Conservation (phyloP, 35 echinoderm and acorn worm genomes). For the Ophioderma brevispina region DNA sequence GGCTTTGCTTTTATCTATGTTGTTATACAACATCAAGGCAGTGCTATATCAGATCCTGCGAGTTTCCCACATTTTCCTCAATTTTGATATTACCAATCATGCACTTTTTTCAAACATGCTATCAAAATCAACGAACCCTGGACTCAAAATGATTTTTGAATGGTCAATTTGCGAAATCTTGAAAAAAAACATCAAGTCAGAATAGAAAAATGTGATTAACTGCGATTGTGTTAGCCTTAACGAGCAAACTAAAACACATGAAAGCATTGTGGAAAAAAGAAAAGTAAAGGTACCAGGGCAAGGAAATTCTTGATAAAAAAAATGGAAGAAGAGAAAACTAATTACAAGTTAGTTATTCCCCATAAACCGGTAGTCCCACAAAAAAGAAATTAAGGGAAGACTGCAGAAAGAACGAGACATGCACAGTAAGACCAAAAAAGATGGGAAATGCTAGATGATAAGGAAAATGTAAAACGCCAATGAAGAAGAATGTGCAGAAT, state of each 20-base stretch:
- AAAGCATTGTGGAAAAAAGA: background rate
- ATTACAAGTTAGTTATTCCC: background rate
- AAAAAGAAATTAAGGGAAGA: background rate
- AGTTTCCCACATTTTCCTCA: background rate
- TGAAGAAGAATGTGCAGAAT: background rate
- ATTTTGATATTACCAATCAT: background rate
- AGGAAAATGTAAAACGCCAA: background rate
- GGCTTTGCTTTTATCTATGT: background rate
- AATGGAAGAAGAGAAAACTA: background rate
- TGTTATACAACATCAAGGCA: background rate
- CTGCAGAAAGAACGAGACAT: background rate
- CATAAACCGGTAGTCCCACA: background rate
- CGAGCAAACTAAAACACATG: background rate
- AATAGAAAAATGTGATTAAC: background rate
- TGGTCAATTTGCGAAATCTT: no score
- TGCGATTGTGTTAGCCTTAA: background rate
- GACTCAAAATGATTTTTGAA: background rate
- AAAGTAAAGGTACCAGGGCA: background rate
- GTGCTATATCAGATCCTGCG: background rate
- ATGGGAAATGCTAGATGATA: no score
- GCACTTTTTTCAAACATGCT: background rate
- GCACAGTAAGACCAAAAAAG: background rate
- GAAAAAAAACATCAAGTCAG: conserved; percentile 2
- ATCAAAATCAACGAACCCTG: background rate
- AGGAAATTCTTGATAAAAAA: background rate